These are phyloP conservation scores for Macrophya alboannulata DNA, from an alignment of 2,888 invertebrate species.

Conservation along the genomic window DNA sequence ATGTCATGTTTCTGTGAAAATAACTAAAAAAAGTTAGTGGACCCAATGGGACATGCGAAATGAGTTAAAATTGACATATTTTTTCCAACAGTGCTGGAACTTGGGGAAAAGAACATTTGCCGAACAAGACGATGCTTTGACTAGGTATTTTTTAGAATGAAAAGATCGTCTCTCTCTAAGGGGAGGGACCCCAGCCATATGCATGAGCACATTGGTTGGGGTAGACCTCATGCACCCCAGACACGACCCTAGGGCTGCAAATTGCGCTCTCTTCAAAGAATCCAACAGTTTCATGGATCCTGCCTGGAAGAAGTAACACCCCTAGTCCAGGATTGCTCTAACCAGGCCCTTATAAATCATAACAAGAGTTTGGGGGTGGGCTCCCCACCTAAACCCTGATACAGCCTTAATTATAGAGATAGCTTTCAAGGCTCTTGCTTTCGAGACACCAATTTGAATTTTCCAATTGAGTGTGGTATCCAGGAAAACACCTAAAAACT, in stretches of 20 bases:
- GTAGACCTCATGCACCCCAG: background rate
- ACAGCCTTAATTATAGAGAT: background rate
- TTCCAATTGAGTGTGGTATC: slow-evolving; percentile 43
- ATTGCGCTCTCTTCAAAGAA: background rate
- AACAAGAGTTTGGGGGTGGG: too few species aligned
- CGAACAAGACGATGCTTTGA: too few species aligned
- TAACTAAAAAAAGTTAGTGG: too few species aligned
- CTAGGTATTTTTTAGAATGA: too few species aligned
- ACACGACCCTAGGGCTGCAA: background rate
- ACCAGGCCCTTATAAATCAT: background rate
- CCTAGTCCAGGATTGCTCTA: background rate
- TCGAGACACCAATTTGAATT: slow-evolving; percentile 5
- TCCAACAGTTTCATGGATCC: background rate
- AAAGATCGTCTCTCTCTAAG: too few species aligned
- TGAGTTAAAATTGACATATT: too few species aligned
- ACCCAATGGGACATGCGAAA: too few species aligned
- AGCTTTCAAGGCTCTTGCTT: background rate
- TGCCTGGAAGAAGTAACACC: background rate
- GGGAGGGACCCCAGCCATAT: background rate
- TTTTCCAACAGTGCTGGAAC: too few species aligned
- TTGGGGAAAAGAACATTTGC: too few species aligned
- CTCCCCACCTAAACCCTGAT: background rate
- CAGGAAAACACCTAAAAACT: slow-evolving; percentile 38
- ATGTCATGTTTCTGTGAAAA: too few species aligned
- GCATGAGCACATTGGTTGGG: background rate